Evolutionary conservation across 2,888 invertebrate genomes (phyloP).

Genomic region (Automeris io): DNA sequence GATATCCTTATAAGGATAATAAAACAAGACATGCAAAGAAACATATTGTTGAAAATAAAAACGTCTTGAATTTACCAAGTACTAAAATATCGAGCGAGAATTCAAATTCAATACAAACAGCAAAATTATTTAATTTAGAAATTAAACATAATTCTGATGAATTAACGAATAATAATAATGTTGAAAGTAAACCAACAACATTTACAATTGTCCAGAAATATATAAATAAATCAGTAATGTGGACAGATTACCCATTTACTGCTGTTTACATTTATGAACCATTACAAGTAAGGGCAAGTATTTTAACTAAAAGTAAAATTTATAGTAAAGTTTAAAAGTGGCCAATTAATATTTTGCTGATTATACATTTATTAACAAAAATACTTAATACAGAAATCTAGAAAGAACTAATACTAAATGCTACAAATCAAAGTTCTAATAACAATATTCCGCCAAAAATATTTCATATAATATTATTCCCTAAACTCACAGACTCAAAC

Average conservation of each 20-base stretch:
- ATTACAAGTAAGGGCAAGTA: slow-evolving; percentile 43
- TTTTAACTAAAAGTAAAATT: no score
- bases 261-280: slow-evolving; percentile 59
- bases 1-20: slow-evolving; percentile 21
- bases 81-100: slow-evolving; percentile 3
- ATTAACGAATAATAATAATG: background rate
- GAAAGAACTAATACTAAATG: no score
- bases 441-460: no score
- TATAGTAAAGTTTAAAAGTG: no score
- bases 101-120: slow-evolving; percentile 3
- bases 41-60: slow-evolving; percentile 23
- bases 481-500: no score
- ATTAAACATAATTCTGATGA: background rate
- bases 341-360: no score
- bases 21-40: slow-evolving; percentile 36
- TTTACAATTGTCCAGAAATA: slow-evolving; percentile 8
- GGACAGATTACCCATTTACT: slow-evolving; percentile 50
- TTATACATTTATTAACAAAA: no score
- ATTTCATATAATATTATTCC: no score
- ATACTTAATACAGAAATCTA: no score
- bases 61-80: slow-evolving; percentile 2
- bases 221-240: slow-evolving; percentile 23
- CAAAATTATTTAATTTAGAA: background rate
- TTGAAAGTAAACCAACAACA: slow-evolving; percentile 6
- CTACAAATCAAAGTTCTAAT: no score